Conservation (phyloP, 2,797 vertebrate species). For the Adelosebastes latens region DNA sequence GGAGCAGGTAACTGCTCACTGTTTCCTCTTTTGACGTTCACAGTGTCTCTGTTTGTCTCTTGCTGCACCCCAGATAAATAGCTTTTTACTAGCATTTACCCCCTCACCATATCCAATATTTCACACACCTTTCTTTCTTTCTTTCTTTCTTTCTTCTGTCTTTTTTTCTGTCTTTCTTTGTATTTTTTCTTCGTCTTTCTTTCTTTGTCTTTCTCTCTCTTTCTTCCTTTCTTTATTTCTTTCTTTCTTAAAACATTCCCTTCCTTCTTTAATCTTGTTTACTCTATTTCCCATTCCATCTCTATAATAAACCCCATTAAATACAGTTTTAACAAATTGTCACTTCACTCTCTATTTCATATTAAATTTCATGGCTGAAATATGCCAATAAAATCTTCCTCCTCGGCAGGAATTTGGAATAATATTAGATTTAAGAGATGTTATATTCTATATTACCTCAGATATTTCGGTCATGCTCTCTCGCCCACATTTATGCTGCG, state of each 20-base stretch:
- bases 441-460: conserved; percentile 62
- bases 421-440: conserved; percentile 75
- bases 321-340: conserved; percentile 56
- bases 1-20: conserved; percentile 90
- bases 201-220: background rate
- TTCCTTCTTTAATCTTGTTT: conserved; percentile 41
- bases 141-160: background rate
- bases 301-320: conserved; percentile 49
- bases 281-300: conserved; percentile 25
- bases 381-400: conserved; percentile 71
- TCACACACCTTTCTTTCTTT: background rate
- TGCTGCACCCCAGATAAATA: background rate
- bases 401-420: conserved; percentile 63
- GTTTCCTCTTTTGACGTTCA: conserved; percentile 2
- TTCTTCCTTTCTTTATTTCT: background rate
- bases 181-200: no score
- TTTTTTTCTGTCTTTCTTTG: background rate
- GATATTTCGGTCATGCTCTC: conserved; percentile 74
- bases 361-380: conserved; percentile 63
- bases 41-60: background rate
- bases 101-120: background rate
- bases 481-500: conserved; percentile 71
- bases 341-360: conserved; percentile 47
- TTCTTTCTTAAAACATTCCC: background rate
- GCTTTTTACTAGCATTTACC: background rate